These are phyloP conservation scores for Passer montanus DNA, from an alignment of 2,113 vertebrate genomes.

Conservation along the genomic window DNA sequence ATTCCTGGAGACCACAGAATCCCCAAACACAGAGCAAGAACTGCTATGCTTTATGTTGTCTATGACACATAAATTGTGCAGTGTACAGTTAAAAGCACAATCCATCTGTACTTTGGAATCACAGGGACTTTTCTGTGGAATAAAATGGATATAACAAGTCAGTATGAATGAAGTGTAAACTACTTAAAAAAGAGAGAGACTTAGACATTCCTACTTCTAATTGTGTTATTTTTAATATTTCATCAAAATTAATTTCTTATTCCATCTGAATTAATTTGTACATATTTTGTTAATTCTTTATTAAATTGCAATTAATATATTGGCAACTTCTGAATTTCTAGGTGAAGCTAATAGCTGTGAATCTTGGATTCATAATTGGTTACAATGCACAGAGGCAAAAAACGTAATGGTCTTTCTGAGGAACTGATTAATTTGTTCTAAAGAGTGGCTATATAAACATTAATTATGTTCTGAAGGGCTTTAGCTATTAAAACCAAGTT, in stretches of 20 bases:
- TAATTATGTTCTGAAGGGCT: not conserved
- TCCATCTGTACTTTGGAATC: not conserved
- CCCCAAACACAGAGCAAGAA: not conserved
- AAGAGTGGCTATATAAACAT: not conserved
- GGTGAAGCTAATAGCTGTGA: not conserved
- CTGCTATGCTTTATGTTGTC: not conserved
- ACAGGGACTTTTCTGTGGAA: not conserved
- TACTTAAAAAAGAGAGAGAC: not conserved
- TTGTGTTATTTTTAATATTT: not conserved
- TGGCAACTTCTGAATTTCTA: not conserved
- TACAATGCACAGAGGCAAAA: not conserved
- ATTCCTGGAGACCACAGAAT: not conserved
- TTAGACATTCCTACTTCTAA: not conserved
- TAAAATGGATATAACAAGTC: not conserved
- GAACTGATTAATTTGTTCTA: not conserved
- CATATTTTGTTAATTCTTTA: not conserved
- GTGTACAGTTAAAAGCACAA: not conserved
- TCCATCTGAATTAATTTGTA: not conserved
- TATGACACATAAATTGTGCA: not conserved
- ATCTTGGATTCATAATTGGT: not conserved
- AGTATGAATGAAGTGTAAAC: not conserved
- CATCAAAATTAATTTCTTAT: not conserved
- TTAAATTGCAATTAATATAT: not conserved
- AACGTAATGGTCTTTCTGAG: not conserved
- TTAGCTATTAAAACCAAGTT: not conserved